Conservation (phyloP, 1,140 invertebrate species). For the Ips typographus region DNA sequence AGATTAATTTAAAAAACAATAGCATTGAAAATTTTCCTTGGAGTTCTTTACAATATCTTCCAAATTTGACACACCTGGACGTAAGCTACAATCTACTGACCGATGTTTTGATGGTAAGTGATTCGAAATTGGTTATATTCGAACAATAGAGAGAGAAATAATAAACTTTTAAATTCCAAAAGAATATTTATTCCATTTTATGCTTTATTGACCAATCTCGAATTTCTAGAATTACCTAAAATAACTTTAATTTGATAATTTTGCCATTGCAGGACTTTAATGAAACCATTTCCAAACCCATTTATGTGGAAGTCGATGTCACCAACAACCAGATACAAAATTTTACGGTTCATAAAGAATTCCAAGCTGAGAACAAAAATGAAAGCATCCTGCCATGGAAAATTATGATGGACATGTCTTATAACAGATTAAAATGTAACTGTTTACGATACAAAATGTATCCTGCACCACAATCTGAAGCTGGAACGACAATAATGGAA, state of each 20-base stretch:
- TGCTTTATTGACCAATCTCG: too few species aligned
- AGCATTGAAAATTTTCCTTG: constrained; percentile 4
- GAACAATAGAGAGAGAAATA: too few species aligned
- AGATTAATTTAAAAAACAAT: constrained; percentile 18
- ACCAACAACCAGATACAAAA: constrained; percentile 24
- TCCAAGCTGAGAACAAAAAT: constrained; percentile 3
- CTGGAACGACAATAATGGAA: background rate
- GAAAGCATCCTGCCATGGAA: background rate
- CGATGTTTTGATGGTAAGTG: background rate
- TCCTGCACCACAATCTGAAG: background rate
- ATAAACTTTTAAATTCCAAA: too few species aligned
- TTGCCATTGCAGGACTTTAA: too few species aligned
- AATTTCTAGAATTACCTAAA: too few species aligned
- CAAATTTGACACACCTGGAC: background rate
- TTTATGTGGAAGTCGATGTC: constrained; percentile 23
- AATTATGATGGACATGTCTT: constrained; percentile 12
- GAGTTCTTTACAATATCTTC: background rate
- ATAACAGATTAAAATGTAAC: constrained; percentile 19
- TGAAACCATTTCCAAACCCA: background rate
- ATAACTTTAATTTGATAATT: too few species aligned
- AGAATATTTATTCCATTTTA: too few species aligned
- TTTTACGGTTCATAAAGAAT: constrained; percentile 8
- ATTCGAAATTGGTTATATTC: too few species aligned
- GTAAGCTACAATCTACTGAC: constrained; percentile 15
- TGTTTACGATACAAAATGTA: constrained; percentile 10